phyloP scores from a whole-genome alignment of 2,113 vertebrate species.

The Nerophis lumbriciformis region DNA sequence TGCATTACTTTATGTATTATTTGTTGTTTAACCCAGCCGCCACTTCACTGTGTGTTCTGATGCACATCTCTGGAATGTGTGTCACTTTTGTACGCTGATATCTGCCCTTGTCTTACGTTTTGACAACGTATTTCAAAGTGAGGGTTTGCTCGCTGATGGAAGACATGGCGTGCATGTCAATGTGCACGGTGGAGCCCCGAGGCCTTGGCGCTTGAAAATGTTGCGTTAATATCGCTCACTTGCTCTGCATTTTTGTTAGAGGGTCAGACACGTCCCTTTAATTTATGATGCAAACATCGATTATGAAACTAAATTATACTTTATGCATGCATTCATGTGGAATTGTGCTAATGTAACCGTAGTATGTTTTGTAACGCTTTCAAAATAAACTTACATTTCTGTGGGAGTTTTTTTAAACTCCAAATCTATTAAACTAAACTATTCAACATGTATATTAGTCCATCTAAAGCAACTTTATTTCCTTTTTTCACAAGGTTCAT shows the following conservation, averaged over 20 bases:
- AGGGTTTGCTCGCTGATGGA: not conserved
- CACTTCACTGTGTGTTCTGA: not conserved
- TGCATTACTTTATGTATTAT: too few relatives aligned
- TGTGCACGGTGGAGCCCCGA: constrained; percentile 9
- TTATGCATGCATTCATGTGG: not conserved
- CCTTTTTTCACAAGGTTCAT: too few relatives aligned
- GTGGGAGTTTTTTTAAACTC: not conserved
- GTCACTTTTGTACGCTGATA: not conserved
- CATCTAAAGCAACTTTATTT: not conserved
- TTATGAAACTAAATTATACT: not conserved
- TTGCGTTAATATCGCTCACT: too few relatives aligned
- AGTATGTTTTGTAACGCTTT: not conserved
- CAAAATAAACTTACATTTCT: too few relatives aligned
- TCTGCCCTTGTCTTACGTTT: not conserved
- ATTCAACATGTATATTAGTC: not conserved
- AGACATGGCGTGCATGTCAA: not conserved
- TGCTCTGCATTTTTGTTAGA: not conserved
- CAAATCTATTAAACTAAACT: not conserved
- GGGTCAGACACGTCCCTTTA: not conserved
- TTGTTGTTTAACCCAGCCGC: not conserved
- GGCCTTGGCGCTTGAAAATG: not conserved
- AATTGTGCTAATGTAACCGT: constrained; percentile 11
- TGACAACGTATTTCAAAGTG: constrained; percentile 12
- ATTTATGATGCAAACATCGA: too few relatives aligned
- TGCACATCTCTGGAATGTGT: not conserved